These are phyloP conservation scores for Hydrolagus affinis DNA, from an alignment of 2,113 vertebrate species.

Conservation along the genomic window DNA sequence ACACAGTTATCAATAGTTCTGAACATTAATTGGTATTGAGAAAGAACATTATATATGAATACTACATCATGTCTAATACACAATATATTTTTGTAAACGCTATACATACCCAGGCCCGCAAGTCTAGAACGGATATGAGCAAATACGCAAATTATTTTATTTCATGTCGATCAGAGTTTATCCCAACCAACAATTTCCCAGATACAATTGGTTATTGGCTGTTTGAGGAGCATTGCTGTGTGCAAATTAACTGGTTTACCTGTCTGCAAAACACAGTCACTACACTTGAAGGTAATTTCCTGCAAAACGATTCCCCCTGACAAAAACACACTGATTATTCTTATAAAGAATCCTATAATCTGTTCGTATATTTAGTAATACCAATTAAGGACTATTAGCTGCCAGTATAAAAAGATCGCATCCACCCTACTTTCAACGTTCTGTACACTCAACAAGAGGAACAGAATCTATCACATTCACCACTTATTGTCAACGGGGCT, in stretches of 20 bases:
- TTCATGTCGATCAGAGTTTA: constrained; percentile 5
- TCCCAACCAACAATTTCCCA: background rate
- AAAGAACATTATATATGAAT: too few relatives aligned
- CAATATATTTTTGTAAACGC: too few relatives aligned
- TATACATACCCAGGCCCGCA: background rate
- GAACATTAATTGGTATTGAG: constrained; percentile 2
- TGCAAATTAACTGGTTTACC: too few relatives aligned
- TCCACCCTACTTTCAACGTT: background rate
- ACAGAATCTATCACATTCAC: too few relatives aligned
- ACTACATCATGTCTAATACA: too few relatives aligned
- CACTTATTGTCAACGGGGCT: too few relatives aligned
- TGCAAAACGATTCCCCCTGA: too few relatives aligned
- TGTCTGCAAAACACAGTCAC: too few relatives aligned
- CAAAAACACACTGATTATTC: too few relatives aligned
- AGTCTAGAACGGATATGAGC: background rate
- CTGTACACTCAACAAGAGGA: background rate
- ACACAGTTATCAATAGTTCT: background rate
- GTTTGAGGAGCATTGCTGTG: too few relatives aligned
- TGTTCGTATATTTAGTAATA: background rate
- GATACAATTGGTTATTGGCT: too few relatives aligned
- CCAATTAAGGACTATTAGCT: background rate
- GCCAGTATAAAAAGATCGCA: background rate
- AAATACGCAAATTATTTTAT: background rate
- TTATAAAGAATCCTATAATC: background rate
- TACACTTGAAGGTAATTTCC: too few relatives aligned